phyloP scores from a whole-genome alignment of 2,888 invertebrate genomes.

The Aporophyla nigra region DNA sequence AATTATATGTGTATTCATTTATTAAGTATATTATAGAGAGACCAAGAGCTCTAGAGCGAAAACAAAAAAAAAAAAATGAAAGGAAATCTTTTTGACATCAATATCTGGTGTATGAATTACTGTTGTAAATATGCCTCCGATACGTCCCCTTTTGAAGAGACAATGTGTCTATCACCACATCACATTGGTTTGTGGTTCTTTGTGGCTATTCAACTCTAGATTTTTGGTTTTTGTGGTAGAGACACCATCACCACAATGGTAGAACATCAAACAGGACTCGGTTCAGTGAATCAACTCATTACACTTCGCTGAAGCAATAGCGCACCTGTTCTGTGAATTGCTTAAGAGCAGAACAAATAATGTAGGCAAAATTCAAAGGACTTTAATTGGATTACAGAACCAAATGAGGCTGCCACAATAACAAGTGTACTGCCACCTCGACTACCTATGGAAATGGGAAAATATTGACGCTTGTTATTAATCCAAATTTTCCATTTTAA shows the following conservation, averaged over 20 bases:
- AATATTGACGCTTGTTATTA: neutral
- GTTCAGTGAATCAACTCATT: slow-evolving; percentile 2
- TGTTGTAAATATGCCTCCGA: neutral
- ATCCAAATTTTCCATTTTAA: neutral
- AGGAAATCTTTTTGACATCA: neutral
- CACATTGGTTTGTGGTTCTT: slow-evolving; percentile 15
- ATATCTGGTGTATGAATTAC: neutral
- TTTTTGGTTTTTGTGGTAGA: slow-evolving; percentile 23
- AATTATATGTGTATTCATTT: slow-evolving; percentile 38
- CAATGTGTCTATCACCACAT: neutral
- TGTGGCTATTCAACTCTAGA: slow-evolving; percentile 5
- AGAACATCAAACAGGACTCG: neutral
- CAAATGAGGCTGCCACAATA: slow-evolving; percentile 1
- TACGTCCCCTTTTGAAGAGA: neutral
- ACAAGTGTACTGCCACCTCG: neutral
- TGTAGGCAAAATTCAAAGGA: neutral
- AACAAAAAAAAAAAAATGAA: neutral
- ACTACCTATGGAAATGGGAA: neutral
- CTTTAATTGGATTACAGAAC: neutral
- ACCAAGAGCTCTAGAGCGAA: slow-evolving; percentile 1
- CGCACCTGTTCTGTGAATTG: neutral
- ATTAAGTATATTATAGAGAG: slow-evolving; percentile 11
- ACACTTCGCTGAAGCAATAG: slow-evolving; percentile 1
- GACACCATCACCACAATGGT: neutral
- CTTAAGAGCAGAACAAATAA: neutral